phyloP scores from a whole-genome alignment of 2,113 vertebrate species.

The Helogale parvula region DNA sequence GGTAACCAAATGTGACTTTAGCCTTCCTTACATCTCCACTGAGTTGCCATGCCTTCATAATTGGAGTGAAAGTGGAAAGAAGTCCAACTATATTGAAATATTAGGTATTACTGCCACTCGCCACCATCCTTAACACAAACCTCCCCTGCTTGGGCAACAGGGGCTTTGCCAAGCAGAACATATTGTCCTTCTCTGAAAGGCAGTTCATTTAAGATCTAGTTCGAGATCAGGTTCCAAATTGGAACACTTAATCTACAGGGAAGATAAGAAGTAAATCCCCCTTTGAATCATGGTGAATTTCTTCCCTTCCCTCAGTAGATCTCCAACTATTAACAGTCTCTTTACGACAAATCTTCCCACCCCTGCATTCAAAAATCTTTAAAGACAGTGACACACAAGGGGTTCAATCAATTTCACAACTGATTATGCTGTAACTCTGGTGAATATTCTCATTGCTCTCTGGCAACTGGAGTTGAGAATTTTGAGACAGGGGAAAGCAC shows the following conservation, averaged over 20 bases:
- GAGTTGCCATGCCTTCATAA: background rate
- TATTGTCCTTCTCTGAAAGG: background rate
- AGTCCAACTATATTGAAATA: background rate
- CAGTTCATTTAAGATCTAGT: background rate
- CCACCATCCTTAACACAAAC: background rate
- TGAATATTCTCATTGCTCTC: slow-evolving; percentile 5
- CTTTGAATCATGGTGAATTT: background rate
- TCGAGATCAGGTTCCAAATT: background rate
- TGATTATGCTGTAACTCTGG: background rate
- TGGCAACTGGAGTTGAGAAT: slow-evolving; percentile 22
- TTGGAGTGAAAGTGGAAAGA: background rate
- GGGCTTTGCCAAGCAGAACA: background rate
- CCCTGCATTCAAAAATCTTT: slow-evolving; percentile 8
- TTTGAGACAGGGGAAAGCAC: background rate
- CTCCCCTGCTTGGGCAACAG: background rate
- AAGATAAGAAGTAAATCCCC: background rate
- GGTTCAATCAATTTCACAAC: background rate
- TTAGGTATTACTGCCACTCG: background rate
- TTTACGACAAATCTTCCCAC: background rate
- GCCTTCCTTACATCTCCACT: background rate
- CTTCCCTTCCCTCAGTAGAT: background rate
- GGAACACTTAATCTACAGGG: background rate
- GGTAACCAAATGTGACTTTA: background rate
- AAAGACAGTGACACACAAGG: background rate
- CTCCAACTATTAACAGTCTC: slow-evolving; percentile 11